Evolutionary conservation across 2,797 vertebrate genomes (phyloP).

Genomic region (Rhinichthys osculus): DNA sequence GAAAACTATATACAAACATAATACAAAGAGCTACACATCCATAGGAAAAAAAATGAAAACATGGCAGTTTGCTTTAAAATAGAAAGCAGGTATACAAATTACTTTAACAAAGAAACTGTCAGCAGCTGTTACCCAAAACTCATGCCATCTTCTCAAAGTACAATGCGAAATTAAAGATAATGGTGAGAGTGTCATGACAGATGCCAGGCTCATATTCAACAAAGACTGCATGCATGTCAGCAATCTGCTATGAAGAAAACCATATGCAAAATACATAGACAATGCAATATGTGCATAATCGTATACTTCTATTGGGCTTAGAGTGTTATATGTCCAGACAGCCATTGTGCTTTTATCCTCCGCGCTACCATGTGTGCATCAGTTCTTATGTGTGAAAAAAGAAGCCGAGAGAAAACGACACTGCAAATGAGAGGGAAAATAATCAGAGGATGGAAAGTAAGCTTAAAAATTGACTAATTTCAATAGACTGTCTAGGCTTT

Average conservation of each 20-base stretch:
- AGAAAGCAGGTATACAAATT: not conserved
- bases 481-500: constrained; percentile 12
- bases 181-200: constrained; percentile 6
- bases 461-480: constrained; percentile 45
- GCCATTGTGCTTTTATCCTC: not conserved
- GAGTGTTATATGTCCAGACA: not conserved
- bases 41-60: not conserved
- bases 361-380: constrained; percentile 13
- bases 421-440: constrained; percentile 25
- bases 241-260: constrained; percentile 21
- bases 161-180: not conserved
- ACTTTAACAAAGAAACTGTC: not conserved
- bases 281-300: not conserved
- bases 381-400: constrained; percentile 3
- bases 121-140: not conserved
- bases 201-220: not conserved
- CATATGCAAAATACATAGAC: not conserved
- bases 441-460: not conserved
- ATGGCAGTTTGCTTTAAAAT: not conserved
- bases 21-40: not conserved
- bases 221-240: constrained; percentile 23
- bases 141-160: not conserved
- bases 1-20: not conserved
- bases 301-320: not conserved
- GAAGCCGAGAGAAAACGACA: not conserved